Base-by-base conservation (phyloP, 2,797 vertebrate genomes). In the Spinus olivaceus region DNA sequence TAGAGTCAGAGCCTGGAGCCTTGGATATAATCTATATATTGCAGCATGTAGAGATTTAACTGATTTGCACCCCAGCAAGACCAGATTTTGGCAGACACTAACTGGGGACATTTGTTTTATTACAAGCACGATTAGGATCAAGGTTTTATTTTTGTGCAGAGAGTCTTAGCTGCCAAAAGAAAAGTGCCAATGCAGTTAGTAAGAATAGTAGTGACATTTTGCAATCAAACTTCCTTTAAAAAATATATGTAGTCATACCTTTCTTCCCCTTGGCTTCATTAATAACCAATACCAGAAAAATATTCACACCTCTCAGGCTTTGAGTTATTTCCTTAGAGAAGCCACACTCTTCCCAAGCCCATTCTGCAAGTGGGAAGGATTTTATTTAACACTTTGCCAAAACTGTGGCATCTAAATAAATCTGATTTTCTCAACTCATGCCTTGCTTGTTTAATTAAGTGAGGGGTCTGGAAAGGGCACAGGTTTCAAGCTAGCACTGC, bases 241-340 rank as follows among this genome's bases (percentile, higher is more conserved):
- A 1, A 1, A 60, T 0, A 44, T 2, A 2, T 4, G 22, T 24
- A 87, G 32, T 25, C 44, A 83, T 47, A 90, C 9, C 28, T 57
- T 65, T 77, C 51, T 49, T 6, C 19, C 50, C 78, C 61, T 87
- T 89, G 57, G 69, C 32, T 90, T 94, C 92, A 91, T 56, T 78
- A 94, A 88, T 60, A 93, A 96, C 93, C 79, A 89, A 86, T 93
- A 88, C 27, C 41, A 86, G 41, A 88, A 90, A 96, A 96, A 90
- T 15, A 93, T 41, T 79, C 94, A 71, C 61, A 91, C 60, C 9
- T 85, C 81, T 76, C 61, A 94, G 54, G 56, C 67, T 94, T 69
- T 51, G 51, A 90, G 63, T 82, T 19, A 92, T 86, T 95, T 96
- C 89, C 89, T 94, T 14, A 66, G 49, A 91, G 73, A 95, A 88